phyloP scores from a whole-genome alignment of 2,888 invertebrate species.

The Griposia aprilina region DNA sequence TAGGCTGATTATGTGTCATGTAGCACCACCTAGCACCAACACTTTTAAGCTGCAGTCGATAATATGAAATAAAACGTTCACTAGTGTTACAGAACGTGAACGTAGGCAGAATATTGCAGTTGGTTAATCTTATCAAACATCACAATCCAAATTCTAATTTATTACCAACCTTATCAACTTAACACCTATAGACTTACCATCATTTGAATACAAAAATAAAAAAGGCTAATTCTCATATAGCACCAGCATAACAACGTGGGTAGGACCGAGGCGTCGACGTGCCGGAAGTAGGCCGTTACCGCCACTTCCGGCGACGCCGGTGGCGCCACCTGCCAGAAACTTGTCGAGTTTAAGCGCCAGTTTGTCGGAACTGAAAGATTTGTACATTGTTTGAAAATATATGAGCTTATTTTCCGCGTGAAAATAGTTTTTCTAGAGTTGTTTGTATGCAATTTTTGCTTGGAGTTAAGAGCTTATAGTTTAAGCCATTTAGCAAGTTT shows the following conservation, averaged over 20 bases:
- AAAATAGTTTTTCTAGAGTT: conserved; percentile 45
- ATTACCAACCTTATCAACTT: conserved; percentile 11
- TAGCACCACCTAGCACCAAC: too few species aligned
- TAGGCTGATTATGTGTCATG: too few species aligned
- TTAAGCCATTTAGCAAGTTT: conserved; percentile 28
- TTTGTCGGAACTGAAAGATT: conserved; percentile 66
- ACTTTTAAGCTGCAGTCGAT: background rate
- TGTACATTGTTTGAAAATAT: conserved; percentile 66
- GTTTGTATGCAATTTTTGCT: conserved; percentile 29
- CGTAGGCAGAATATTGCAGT: background rate
- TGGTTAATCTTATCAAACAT: background rate
- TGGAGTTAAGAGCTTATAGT: conserved; percentile 17
- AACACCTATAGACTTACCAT: conserved; percentile 55
- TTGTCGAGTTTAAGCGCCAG: conserved; percentile 72
- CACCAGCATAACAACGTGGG: conserved; percentile 65
- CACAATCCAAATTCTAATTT: background rate
- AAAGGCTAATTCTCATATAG: conserved; percentile 64
- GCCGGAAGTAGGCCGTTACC: conserved; percentile 82
- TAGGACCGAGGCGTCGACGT: conserved; percentile 74
- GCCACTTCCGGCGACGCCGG: conserved; percentile 76
- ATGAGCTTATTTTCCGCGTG: conserved; percentile 53
- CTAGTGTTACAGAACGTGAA: background rate
- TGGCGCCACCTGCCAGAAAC: conserved; percentile 78
- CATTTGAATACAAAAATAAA: conserved; percentile 66
- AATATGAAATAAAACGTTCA: background rate